Conservation (phyloP, 2,797 vertebrate genomes). For the Buceros bicornis region DNA sequence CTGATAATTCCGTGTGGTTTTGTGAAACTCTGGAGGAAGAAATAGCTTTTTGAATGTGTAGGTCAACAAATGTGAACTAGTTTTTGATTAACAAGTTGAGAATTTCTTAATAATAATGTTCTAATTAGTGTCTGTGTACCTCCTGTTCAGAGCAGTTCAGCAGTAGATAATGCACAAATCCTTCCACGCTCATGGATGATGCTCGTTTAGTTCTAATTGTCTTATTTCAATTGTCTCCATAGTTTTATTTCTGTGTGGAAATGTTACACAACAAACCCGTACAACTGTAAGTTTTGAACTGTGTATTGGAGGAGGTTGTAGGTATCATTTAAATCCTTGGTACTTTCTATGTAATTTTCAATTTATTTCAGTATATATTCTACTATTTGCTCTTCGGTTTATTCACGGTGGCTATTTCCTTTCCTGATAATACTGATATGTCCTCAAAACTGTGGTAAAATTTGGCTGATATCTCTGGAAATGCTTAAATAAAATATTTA, state of each 20-base stretch:
- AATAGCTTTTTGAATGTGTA: neutral
- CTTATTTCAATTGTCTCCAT: neutral
- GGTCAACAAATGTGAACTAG: neutral
- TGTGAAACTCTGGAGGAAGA: neutral
- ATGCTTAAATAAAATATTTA: neutral
- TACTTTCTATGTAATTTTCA: neutral
- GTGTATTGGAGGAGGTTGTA: neutral
- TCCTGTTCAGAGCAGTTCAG: neutral
- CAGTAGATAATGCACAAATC: neutral
- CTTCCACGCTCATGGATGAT: neutral
- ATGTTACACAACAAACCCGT: neutral
- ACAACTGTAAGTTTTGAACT: neutral
- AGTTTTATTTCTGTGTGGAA: neutral
- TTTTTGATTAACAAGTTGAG: neutral
- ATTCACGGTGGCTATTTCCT: neutral
- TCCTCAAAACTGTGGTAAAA: neutral
- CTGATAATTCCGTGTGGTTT: neutral
- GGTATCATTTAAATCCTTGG: neutral
- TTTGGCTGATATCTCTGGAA: neutral
- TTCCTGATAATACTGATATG: neutral
- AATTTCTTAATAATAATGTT: neutral
- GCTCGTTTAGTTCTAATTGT: neutral
- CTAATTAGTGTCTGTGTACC: neutral
- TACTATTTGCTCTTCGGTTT: neutral
- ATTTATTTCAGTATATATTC: neutral